phyloP scores from a whole-genome alignment of 2,113 vertebrate genomes.

The Crotalus helleri region DNA sequence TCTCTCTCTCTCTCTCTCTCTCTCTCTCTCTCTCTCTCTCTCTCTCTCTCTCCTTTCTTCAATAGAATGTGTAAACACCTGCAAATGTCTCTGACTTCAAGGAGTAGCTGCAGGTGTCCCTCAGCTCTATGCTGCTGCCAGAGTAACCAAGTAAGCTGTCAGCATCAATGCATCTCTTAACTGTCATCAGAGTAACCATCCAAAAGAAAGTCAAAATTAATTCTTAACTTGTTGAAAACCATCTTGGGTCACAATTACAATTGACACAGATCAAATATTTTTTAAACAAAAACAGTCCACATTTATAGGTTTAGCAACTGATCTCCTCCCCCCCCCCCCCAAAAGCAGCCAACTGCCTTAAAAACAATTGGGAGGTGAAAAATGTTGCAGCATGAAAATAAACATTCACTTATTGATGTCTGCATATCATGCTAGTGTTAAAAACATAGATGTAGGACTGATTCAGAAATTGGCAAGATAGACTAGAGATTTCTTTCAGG shows the following conservation, averaged over 20 bases:
- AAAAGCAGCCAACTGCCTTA: background rate
- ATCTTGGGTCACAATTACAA: conserved; percentile 29
- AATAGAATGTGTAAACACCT: conserved; percentile 23
- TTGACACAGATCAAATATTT: conserved; percentile 43
- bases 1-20: no score
- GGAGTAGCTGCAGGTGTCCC: conserved; percentile 37
- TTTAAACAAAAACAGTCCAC: conserved; percentile 35
- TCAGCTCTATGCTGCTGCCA: conserved; percentile 40
- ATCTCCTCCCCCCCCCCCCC: background rate
- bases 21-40: no score
- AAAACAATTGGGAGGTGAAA: background rate
- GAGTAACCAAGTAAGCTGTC: conserved; percentile 43
- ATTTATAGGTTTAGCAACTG: background rate
- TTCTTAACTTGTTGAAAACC: conserved; percentile 2
- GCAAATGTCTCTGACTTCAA: conserved; percentile 11
- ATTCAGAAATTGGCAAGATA: background rate
- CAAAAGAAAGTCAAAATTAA: conserved; percentile 29
- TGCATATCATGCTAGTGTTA: background rate
- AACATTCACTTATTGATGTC: background rate
- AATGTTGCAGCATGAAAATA: background rate
- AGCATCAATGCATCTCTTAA: conserved; percentile 33
- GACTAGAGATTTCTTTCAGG: background rate
- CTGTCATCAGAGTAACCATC: background rate
- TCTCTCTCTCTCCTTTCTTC: background rate
- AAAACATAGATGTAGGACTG: background rate